phyloP scores from a whole-genome alignment of 2,113 vertebrate genomes.

The Alexandromys fortis region DNA sequence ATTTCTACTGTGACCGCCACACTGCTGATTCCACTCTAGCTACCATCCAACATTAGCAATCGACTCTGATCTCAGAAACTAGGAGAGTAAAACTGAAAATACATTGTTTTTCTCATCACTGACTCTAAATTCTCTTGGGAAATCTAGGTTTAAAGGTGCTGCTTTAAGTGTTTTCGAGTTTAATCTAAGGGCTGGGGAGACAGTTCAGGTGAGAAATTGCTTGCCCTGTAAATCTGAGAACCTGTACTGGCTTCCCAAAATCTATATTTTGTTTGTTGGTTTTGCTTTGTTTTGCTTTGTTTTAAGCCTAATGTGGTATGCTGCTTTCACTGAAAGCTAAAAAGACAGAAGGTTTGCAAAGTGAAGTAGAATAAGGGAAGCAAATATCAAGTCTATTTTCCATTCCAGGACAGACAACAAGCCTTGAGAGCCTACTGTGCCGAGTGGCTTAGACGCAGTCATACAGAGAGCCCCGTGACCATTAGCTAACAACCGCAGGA shows the following conservation, averaged over 20 bases:
- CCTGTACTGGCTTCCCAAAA: not conserved
- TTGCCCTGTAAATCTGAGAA: not conserved
- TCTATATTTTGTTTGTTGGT: not conserved
- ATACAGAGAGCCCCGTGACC: not conserved
- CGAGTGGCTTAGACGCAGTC: not conserved
- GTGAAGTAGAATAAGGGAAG: not conserved
- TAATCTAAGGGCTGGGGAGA: not conserved
- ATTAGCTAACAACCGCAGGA: not conserved
- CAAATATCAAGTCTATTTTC: not conserved
- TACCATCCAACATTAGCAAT: not conserved
- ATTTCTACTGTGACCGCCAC: not conserved
- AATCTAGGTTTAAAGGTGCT: not conserved
- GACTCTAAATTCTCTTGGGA: not conserved
- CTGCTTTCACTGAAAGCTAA: not conserved
- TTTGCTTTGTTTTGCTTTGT: not conserved
- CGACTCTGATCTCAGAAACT: not conserved
- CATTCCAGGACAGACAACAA: not conserved
- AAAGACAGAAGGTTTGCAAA: not conserved
- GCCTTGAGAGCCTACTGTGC: not conserved
- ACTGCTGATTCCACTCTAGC: not conserved
- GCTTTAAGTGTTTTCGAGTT: not conserved
- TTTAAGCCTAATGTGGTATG: not conserved
- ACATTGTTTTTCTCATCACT: not conserved
- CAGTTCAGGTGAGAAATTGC: not conserved
- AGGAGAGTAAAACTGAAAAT: not conserved